A percentile compares a stretch with the other conserved stretches of the same genome.
These are phyloP conservation scores for Seriola quinqueradiata DNA, from an alignment of 2,113 vertebrate species.

Conservation along the genomic window DNA sequence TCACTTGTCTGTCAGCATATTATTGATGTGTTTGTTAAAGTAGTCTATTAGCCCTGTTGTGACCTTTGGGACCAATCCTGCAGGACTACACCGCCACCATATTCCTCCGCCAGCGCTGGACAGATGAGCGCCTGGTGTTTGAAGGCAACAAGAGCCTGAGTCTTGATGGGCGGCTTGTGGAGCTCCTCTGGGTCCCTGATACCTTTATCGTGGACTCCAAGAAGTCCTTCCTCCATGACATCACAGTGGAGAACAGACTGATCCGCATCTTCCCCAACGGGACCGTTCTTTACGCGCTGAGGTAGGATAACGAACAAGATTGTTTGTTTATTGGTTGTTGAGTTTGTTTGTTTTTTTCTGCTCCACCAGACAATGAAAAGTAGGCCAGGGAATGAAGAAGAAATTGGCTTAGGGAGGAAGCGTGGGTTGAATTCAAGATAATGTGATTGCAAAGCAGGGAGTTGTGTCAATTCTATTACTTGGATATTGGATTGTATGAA, in stretches of 20 bases:
- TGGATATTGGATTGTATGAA: constrained; percentile 40
- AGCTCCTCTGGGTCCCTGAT: constrained; percentile 93
- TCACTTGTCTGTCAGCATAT: constrained; percentile 34
- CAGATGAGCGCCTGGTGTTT: constrained; percentile 91
- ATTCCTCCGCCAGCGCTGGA: constrained; percentile 93
- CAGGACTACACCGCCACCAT: constrained; percentile 94
- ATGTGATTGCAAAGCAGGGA: constrained; percentile 43
- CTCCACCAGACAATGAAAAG: constrained; percentile 49
- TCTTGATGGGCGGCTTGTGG: constrained; percentile 91
- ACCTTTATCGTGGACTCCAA: constrained; percentile 95
- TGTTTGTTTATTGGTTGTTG: constrained; percentile 4
- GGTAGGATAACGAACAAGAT: constrained; percentile 73
- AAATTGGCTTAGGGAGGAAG: constrained; percentile 39
- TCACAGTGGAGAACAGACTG: constrained; percentile 93
- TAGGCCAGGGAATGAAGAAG: constrained; percentile 25
- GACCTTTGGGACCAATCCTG: constrained; percentile 31
- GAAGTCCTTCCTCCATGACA: constrained; percentile 93
- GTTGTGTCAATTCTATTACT: constrained; percentile 49
- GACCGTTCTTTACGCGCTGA: constrained; percentile 91
- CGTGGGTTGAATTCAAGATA: constrained; percentile 44
- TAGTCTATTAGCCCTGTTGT: constrained; percentile 8
- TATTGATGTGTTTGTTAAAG: constrained; percentile 30
- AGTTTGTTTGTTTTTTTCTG: constrained; percentile 19
- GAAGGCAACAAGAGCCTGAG: constrained; percentile 93
- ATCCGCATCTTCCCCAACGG: constrained; percentile 95